Evolutionary conservation across 2,113 vertebrate genomes (phyloP).

Genomic region (Bubo blakistoni): DNA sequence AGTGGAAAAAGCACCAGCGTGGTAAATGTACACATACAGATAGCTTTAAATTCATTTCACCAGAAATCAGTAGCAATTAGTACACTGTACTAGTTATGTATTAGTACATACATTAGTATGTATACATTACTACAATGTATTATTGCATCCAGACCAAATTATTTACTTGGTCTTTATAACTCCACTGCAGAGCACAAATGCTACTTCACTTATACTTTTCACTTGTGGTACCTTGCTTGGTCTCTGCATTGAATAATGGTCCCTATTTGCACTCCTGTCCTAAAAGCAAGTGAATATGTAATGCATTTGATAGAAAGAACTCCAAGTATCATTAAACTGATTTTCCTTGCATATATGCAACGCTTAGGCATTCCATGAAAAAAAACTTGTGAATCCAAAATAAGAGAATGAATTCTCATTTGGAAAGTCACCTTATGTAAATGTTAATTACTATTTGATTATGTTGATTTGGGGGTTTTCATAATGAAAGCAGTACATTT

Average conservation of each 20-base stretch:
- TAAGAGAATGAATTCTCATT: background rate
- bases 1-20: background rate
- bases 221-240: background rate
- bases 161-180: background rate
- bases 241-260: background rate
- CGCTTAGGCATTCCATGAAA: background rate
- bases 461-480: background rate
- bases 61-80: background rate
- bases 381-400: background rate
- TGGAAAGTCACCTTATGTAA: background rate
- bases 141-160: background rate
- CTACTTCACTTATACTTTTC: background rate
- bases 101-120: background rate
- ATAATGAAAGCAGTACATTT: background rate
- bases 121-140: background rate
- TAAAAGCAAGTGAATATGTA: background rate
- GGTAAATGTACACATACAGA: background rate
- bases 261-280: background rate
- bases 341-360: background rate
- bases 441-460: background rate
- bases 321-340: background rate
- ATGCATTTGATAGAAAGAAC: background rate
- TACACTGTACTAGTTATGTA: background rate
- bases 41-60: background rate
- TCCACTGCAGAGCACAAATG: background rate